phyloP scores from a whole-genome alignment of 2,797 vertebrate species.

The Phataginus tetradactyla region DNA sequence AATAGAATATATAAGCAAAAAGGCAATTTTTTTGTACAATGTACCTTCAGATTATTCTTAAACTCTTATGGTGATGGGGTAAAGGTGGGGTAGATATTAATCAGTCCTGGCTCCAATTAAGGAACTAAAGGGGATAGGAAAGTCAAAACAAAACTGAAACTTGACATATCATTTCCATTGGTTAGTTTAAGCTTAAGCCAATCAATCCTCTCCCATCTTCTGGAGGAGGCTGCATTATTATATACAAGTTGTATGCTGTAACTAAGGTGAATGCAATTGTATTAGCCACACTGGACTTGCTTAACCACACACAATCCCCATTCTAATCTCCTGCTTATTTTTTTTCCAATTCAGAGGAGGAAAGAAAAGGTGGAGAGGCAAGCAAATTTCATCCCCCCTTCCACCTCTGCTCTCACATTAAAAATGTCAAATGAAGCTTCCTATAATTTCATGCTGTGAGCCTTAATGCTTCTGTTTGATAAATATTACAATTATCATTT shows the following conservation, averaged over 20 bases:
- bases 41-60: not conserved
- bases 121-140: constrained; percentile 2
- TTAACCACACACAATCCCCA: not conserved
- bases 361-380: constrained; percentile 9
- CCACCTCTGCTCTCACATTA: not conserved
- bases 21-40: not conserved
- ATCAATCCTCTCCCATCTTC: not conserved
- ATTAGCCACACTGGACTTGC: not conserved
- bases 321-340: not conserved
- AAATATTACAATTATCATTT: not conserved
- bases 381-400: not conserved
- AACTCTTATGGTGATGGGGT: not conserved
- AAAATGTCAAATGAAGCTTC: constrained; percentile 29
- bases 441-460: not conserved
- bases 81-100: not conserved
- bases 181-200: not conserved
- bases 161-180: constrained; percentile 33
- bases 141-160: constrained; percentile 33
- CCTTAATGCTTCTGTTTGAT: constrained; percentile 21
- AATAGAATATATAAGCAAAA: not conserved
- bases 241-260: not conserved
- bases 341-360: constrained; percentile 24
- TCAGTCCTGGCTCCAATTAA: constrained; percentile 21
- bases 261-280: not conserved
- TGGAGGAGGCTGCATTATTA: not conserved